Evolutionary conservation across 2,888 invertebrate species (phyloP), one percentile per base, ranked within the genome.

Genomic region (Netelia melanura): DNA sequence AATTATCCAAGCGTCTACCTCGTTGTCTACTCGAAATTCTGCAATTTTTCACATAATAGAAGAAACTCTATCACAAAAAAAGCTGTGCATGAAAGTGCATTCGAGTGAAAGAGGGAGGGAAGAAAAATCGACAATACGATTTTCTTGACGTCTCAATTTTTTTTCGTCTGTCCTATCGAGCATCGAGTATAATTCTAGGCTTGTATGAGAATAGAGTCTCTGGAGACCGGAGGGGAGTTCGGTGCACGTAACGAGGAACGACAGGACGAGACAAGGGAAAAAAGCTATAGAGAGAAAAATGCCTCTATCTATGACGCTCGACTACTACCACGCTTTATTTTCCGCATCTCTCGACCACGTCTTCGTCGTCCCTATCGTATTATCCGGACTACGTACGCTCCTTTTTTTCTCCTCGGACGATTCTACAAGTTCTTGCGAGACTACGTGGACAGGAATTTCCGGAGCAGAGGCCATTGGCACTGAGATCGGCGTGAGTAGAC

Each of bases 391-490:
- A 71, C 56, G 58, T 56, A n/a, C 64, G 71, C 25, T 74, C 44
- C 17, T 30, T 75, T 65, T n/a, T 84, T 76, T 48, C 58, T 80
- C 58, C 83, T 67, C 65, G 48, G 61, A 52, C 68, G 43, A 84
- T 80, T 84, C 80, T 71, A 71, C 81, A 74, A 81, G 67, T 81
- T 81, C 68, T 75, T 68, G 44, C 52, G 21, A 14, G 23, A 67
- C 58, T 61, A 52, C 48, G 44, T 74, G 52, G 75, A 83, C 79
- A 65, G 48, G 70, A 83, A 83, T 83, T 83, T 83, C 83, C 83
- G 79, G 70, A 38, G 54, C 48, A 38, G 72, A 83, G 82, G 82
- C 77, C 72, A 61, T 83, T 78, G 77, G 67, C 83, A 74, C 58
- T 48, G 38, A 17, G 48, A 67, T 25, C 71, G 38, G 67, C 11